Evolutionary conservation across 2,113 vertebrate genomes (phyloP), one percentile per base, ranked within the genome.

Genomic region (Hippoglossus stenolepis): DNA sequence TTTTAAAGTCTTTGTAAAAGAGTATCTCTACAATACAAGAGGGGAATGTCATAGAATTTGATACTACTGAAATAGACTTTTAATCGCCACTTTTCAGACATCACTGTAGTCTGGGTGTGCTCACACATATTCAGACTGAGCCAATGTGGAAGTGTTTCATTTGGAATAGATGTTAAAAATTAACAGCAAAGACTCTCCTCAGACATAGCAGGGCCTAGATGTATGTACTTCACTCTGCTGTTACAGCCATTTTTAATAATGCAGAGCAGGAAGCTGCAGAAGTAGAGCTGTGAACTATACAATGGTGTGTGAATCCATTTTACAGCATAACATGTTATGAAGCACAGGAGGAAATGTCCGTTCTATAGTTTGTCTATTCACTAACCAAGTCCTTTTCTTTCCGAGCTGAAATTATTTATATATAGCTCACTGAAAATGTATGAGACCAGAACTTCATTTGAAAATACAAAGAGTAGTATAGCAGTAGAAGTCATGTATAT

Each of bases 231-330:
- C 65, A 67, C 58, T 82, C 65, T 23, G 70, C 43, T 81, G 74
- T 64, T 73, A 53, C 68, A 63, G 85, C 74, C 54, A 31, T 75
- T 82, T 87, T 87, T 68, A 91, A 82, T 87, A 75, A 89, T 84
- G 75, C 51, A 87, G 51, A 79, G 79, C 68, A 74, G 69, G 80
- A 78, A 65, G 49, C 69, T 76, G 77, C 63, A 70, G 73, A 76
- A 67, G 56, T 77, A 80, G 73, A 82, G 18, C 59, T 70, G 51
- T 67, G 7, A 76, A 56, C 31, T 31, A 31, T 31, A 31, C 31
- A 84, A 68, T 53, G 47, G n/a, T 43, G 15, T 59, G 65, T 58
- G 43, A 79, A 79, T 65, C 47, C 24, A 84, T 75, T 78, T 54
- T 54, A 28, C 20, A 51, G 59, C 47, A 76, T 59, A 26, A 72